Evolutionary conservation across 1,140 invertebrate genomes (phyloP).

Genomic region (Andricus grossulariae): DNA sequence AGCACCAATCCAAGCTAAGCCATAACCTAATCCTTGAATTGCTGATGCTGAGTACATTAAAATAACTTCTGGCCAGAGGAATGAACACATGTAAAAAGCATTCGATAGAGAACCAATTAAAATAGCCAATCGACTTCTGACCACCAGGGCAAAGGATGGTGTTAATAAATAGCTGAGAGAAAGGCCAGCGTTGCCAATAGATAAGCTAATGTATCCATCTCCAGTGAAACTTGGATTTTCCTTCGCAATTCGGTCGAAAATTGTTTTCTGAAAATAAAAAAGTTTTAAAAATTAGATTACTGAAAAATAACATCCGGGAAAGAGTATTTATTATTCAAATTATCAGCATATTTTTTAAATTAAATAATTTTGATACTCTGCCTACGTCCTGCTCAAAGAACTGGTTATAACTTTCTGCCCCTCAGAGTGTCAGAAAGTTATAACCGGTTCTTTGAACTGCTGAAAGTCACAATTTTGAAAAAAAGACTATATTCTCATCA

Average conservation of each 20-base stretch:
- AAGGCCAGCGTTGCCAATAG: constrained; percentile 93
- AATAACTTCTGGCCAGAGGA: constrained; percentile 89
- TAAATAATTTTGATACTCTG: too few species aligned
- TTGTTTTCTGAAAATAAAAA: constrained; percentile 87
- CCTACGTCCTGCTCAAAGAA: too few species aligned
- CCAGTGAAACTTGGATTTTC: constrained; percentile 88
- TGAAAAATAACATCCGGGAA: too few species aligned
- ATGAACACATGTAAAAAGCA: constrained; percentile 87
- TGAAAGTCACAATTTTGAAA: too few species aligned
- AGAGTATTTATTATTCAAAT: too few species aligned
- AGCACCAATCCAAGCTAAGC: constrained; percentile 93
- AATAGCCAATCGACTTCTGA: constrained; percentile 90
- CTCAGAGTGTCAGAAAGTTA: too few species aligned
- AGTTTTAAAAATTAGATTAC: neutral
- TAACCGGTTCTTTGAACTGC: too few species aligned
- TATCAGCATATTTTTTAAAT: too few species aligned
- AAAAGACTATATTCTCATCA: too few species aligned
- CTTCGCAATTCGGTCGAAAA: constrained; percentile 87
- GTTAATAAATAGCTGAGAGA: constrained; percentile 94
- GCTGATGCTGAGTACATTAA: constrained; percentile 90
- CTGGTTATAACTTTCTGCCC: too few species aligned
- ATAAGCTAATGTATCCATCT: constrained; percentile 91
- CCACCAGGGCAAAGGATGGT: constrained; percentile 89
- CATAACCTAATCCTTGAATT: constrained; percentile 92
- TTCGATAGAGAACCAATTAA: constrained; percentile 80